A percentile compares a stretch with the other conserved stretches of the same genome.
Conservation (phyloP, 2,113 vertebrate genomes). For the Rhinoderma darwinii region DNA sequence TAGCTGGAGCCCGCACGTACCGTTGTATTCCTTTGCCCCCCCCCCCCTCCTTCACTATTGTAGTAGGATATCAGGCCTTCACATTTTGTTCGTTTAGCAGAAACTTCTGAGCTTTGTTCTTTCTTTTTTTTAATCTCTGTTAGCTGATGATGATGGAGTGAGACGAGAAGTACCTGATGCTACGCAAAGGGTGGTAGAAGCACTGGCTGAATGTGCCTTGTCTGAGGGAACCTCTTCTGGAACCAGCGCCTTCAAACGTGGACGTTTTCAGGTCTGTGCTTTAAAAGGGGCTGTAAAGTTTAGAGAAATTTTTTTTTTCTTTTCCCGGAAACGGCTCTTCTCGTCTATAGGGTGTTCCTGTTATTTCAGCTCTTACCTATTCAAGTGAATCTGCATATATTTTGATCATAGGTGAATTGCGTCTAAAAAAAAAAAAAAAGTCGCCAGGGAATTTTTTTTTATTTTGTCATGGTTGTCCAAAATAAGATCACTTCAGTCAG, state of each 20-base stretch:
- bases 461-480: too few relatives aligned
- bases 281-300: too few relatives aligned
- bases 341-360: too few relatives aligned
- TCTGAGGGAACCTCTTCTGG: conserved; percentile 60
- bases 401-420: too few relatives aligned
- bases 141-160: conserved; percentile 65
- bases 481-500: too few relatives aligned
- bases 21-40: conserved; percentile 31
- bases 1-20: conserved; percentile 55
- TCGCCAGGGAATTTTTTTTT: too few relatives aligned
- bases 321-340: too few relatives aligned
- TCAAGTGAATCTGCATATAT: too few relatives aligned
- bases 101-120: conserved; percentile 60
- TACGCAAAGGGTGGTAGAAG: conserved; percentile 62
- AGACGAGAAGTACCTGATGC: conserved; percentile 59
- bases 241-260: conserved; percentile 69
- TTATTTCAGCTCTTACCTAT: too few relatives aligned
- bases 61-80: conserved; percentile 63
- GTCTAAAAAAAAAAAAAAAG: too few relatives aligned
- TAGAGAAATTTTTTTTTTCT: too few relatives aligned
- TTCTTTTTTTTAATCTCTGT: conserved; percentile 58
- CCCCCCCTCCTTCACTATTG: conserved; percentile 28
- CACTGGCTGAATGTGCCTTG: conserved; percentile 62
- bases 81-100: conserved; percentile 58
- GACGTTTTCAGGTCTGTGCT: conserved; percentile 71